These are phyloP conservation scores for Dione juno DNA, from an alignment of 2,888 invertebrate species.

Conservation along the genomic window DNA sequence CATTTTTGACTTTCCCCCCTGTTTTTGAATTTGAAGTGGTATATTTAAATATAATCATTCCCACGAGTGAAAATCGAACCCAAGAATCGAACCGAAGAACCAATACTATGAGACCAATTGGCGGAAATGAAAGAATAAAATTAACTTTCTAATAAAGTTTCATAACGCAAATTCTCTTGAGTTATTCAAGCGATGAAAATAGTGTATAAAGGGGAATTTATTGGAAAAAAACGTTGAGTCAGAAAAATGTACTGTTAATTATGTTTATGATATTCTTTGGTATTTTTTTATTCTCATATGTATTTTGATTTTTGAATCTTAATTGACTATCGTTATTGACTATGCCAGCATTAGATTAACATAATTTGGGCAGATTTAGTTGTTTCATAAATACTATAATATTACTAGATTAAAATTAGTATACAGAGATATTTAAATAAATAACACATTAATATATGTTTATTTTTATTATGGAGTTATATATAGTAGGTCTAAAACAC, in stretches of 20 bases:
- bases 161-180: not conserved
- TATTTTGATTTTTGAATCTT: not conserved
- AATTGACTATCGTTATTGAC: not conserved
- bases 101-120: not conserved
- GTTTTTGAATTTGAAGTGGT: too few species aligned
- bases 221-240: not conserved
- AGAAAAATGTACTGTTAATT: not conserved
- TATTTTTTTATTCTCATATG: not conserved
- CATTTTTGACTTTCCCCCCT: too few species aligned
- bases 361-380: not conserved
- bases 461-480: too few species aligned
- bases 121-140: not conserved
- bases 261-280: not conserved
- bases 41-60: too few species aligned
- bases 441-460: too few species aligned
- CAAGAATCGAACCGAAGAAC: too few species aligned
- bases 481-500: too few species aligned
- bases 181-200: constrained; percentile 7
- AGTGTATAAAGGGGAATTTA: constrained; percentile 7
- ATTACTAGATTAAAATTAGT: not conserved
- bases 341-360: not conserved
- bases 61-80: too few species aligned
- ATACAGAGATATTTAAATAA: too few species aligned
- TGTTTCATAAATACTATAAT: not conserved
- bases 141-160: constrained; percentile 1